Base-by-base conservation (phyloP, 2,888 invertebrate genomes). In the Rosalia funebris region DNA sequence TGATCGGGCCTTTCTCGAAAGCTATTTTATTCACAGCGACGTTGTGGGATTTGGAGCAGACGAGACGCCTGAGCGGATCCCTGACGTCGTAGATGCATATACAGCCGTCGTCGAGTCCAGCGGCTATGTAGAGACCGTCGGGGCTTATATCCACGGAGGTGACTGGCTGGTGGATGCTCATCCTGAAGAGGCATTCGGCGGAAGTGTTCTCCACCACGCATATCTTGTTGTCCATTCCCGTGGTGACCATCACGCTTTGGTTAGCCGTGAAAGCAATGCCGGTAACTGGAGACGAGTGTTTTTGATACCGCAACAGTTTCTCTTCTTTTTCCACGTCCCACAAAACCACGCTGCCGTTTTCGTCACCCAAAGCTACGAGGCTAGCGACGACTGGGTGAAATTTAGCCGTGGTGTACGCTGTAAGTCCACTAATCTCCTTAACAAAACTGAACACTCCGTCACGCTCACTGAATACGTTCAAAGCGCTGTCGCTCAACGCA, bases 31-130 rank as follows among this genome's bases (percentile, higher is more conserved):
- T 63, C 1, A 74, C 69, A 0, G 69, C 16, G 5, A 60, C 34
- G 2, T 62, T 61, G 53, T 79, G 78, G 0, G 71, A 56, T 53
- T 69, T 70, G 5, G 62, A 57, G 12, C 53, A 62, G 1, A 61
- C 56, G 12, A 77, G 37, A 0, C 77, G 77, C 32, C 74, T 71
- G 15, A 77, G 57, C 1, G 73, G 71, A 48, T 75, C 71, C 53
- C 71, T 67, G 17, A 77, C 60, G 52, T 80, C 77, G 63, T 77
- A 80, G 1, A 79, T 53, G 53, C 72, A 74, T 1, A 79, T 61
- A 19, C 68, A 66, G 5, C 80, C 80, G 46, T 75, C 71, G 42
- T 72, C 72, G 4, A 74, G 58, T 4, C 77, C 79, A 2, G 76
- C 72, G 0, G 73, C 77, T 11, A 80, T 50, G 20, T 68, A 66